Evolutionary conservation across 2,888 invertebrate genomes (phyloP).

Genomic region (Strigamia maritima): DNA sequence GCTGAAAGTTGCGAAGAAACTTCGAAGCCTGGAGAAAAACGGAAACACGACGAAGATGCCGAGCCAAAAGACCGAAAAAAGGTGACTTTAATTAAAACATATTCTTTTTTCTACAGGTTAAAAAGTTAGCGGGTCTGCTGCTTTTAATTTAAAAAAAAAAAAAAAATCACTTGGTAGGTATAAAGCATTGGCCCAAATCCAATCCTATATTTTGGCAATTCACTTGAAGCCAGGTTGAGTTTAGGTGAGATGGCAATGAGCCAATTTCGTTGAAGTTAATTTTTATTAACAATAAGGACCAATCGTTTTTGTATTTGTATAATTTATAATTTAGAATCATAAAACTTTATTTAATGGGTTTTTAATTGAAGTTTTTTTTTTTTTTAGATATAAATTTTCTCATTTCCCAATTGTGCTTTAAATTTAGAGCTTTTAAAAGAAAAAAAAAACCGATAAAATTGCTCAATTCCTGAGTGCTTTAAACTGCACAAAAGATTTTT

Average conservation of each 20-base stretch:
- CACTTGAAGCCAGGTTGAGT: slow-evolving; percentile 2
- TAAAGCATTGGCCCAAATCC: neutral
- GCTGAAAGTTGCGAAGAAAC: neutral
- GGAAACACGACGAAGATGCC: slow-evolving; percentile 12
- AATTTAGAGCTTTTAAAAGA: slow-evolving; percentile 5
- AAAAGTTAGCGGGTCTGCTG: neutral
- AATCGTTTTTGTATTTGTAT: neutral
- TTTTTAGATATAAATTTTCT: neutral
- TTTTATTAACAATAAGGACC: slow-evolving; percentile 16
- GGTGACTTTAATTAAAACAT: neutral
- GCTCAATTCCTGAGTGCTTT: neutral
- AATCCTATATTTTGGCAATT: slow-evolving; percentile 26
- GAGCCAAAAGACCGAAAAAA: slow-evolving; percentile 19
- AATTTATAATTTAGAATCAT: neutral
- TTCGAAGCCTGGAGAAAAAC: neutral
- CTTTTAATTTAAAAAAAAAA: neutral
- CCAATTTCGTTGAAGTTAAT: slow-evolving; percentile 1
- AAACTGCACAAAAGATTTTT: neutral
- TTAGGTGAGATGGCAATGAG: neutral
- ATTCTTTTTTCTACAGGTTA: neutral
- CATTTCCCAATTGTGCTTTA: slow-evolving; percentile 1
- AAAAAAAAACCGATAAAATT: neutral
- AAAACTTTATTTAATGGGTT: neutral
- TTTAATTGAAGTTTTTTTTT: neutral
- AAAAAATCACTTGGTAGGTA: neutral